Conservation (phyloP, 1,140 invertebrate genomes). For the Drosophila leontia region DNA sequence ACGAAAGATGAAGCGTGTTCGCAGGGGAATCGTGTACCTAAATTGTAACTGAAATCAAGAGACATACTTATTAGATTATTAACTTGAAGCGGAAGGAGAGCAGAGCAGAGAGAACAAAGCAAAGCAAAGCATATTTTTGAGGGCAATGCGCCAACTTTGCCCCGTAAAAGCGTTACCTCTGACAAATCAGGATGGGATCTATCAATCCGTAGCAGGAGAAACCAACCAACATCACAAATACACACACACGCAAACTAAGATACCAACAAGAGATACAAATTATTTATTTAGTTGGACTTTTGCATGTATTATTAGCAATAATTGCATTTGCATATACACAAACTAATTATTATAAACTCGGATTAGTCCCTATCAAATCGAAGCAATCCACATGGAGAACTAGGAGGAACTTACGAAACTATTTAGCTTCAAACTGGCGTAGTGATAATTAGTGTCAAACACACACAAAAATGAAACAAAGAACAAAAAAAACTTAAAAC, state of each 20-base stretch:
- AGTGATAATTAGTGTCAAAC: conserved; percentile 83
- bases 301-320: conserved; percentile 79
- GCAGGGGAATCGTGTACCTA: conserved; percentile 68
- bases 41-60: conserved; percentile 59
- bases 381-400: conserved; percentile 52
- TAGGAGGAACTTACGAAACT: conserved; percentile 47
- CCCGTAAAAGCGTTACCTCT: conserved; percentile 11
- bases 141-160: conserved; percentile 19
- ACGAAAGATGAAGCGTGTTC: conserved; percentile 18
- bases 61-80: conserved; percentile 50
- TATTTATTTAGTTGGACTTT: conserved; percentile 60
- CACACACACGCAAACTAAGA: conserved; percentile 20
- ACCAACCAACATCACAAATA: neutral
- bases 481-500: conserved; percentile 3
- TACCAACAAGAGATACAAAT: conserved; percentile 27
- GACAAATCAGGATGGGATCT: conserved; percentile 8
- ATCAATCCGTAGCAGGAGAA: neutral
- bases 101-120: neutral
- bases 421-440: conserved; percentile 78
- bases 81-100: conserved; percentile 3
- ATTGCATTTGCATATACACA: conserved; percentile 65
- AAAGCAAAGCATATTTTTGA: conserved; percentile 40
- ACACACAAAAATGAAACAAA: conserved; percentile 64
- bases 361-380: conserved; percentile 63
- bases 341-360: conserved; percentile 49